Base-by-base conservation (phyloP, 2,113 vertebrate species). In the Scomber scombrus region DNA sequence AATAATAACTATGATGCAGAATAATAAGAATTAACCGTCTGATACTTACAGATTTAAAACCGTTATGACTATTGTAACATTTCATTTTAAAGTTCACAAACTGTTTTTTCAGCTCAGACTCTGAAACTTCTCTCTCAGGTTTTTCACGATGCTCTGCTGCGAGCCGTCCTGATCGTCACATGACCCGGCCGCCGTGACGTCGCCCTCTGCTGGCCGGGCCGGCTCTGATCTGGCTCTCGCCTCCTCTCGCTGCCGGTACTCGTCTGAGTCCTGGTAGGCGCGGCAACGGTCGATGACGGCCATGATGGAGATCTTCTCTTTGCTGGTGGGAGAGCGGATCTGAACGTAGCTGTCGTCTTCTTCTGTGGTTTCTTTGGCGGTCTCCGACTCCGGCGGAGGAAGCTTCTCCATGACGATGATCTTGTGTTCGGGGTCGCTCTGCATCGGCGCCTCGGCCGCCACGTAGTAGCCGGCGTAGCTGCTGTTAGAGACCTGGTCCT, bases 81-180 rank as follows among this genome's bases (percentile, higher is more conserved):
- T 40, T 13, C 2, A 43, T 50, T 50, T 16, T 40, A 45, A 34
- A 18, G 50, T 60, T 58, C 15, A n/a, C 52, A 19, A 0, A 0
- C 3, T 1, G 11, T 18, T 56, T 47, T 0, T 61, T 31, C 94
- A 91, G 21, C 94, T 95, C 12, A 95, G 88, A 60, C 89, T 97
- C 92, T 97, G 96, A 86, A 99, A 99, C 80, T 95, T 97, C 19
- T 96, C 95, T 75, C 97, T 91, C 65, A 99, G 95, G 75, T 97
- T 97, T 87, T 94, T 97, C 74, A 99, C 97, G 0, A 95, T 84
- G 79, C 94, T 95, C 11, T 92, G 95, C 8, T 95, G 95, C 47
- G 87, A 62, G 0, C 26, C 11, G 0, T 78, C 67, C 21, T 45
- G 69, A 5, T 49, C 51, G 0, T 15, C 6, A 0, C 52, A 16